Evolutionary conservation across 2,113 vertebrate species (phyloP).

Genomic region (Chloebia gouldiae): DNA sequence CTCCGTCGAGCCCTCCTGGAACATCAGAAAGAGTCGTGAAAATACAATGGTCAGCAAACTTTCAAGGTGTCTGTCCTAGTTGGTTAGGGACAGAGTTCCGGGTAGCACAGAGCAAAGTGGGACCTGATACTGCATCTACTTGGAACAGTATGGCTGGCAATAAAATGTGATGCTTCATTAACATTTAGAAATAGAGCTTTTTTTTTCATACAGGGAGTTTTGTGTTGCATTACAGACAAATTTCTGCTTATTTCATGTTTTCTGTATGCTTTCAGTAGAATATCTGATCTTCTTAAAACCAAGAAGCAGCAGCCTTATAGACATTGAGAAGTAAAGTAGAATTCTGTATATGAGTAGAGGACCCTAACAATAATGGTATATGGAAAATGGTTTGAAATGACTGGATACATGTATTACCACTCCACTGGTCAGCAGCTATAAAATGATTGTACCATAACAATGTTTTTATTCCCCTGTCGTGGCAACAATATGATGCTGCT

Average conservation of each 20-base stretch:
- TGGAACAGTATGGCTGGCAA: background rate
- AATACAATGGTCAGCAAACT: background rate
- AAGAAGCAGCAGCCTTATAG: background rate
- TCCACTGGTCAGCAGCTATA: background rate
- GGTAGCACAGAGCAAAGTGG: background rate
- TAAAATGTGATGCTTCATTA: background rate
- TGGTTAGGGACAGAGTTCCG: background rate
- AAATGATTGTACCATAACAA: background rate
- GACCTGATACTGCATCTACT: background rate
- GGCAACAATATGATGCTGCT: background rate
- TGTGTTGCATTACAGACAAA: background rate
- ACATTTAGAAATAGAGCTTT: background rate
- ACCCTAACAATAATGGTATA: background rate
- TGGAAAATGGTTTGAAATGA: background rate
- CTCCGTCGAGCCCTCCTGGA: constrained; percentile 30
- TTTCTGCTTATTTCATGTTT: background rate
- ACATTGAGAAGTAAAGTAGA: background rate
- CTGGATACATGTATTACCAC: background rate
- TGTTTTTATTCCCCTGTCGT: background rate
- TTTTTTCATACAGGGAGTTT: background rate
- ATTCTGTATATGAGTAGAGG: background rate
- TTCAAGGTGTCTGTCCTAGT: background rate
- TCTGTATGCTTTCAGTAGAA: background rate
- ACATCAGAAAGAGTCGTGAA: background rate
- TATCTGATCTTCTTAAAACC: background rate